Conservation (phyloP, 2,113 vertebrate species). For the Nycticebus coucang region DNA sequence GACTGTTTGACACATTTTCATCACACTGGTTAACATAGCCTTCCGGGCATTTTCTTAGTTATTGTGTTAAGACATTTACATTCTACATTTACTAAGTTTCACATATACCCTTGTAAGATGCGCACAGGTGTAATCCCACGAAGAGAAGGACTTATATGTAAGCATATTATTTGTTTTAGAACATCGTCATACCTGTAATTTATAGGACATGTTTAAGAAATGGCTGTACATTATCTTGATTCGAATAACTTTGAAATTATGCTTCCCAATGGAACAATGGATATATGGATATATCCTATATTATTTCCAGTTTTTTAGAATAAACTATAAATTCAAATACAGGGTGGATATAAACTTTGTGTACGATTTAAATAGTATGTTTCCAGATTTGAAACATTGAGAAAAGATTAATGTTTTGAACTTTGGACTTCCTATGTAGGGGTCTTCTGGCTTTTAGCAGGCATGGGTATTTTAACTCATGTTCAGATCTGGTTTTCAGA, state of each 20-base stretch:
- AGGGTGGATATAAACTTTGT: no score
- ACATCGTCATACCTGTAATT: not conserved
- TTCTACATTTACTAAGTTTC: no score
- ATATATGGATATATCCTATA: not conserved
- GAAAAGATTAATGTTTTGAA: not conserved
- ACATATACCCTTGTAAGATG: no score
- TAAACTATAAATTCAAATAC: not conserved
- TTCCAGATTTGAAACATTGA: not conserved
- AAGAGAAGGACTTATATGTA: not conserved
- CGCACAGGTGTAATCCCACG: no score
- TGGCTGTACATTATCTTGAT: not conserved
- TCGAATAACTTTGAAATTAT: not conserved
- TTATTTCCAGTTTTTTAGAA: not conserved
- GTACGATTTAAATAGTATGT: no score
- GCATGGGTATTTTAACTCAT: not conserved
- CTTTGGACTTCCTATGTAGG: not conserved
- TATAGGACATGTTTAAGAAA: not conserved
- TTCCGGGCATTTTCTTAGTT: no score
- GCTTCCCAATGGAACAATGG: not conserved
- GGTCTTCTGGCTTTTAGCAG: slow-evolving; percentile 48
- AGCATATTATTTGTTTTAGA: not conserved
- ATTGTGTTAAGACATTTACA: no score
- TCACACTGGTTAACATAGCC: no score
- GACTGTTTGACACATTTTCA: no score
- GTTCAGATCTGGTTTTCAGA: slow-evolving; percentile 39